These are phyloP conservation scores for Phymanthus crucifer DNA, from an alignment of 92 coral and sea anemone genomes.

Conservation along the genomic window DNA sequence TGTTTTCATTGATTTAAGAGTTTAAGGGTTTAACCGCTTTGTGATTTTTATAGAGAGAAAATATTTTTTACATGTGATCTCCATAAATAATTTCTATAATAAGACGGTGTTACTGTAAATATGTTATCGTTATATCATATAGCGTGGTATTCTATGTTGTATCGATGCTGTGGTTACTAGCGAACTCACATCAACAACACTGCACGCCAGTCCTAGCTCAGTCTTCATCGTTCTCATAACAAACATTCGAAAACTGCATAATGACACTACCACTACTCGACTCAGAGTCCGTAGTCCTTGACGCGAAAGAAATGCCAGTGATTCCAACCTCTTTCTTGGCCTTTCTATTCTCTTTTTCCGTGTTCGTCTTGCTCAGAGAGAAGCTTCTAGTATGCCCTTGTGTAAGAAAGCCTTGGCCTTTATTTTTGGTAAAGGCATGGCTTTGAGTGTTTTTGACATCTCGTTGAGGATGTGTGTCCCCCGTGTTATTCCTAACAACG, in stretches of 20 bases:
- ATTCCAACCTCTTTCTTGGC: not conserved
- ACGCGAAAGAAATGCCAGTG: conserved; percentile 4
- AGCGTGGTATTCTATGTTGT: not conserved
- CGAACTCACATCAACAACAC: not conserved
- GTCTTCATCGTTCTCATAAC: not conserved
- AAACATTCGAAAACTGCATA: not conserved
- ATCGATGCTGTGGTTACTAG: not conserved
- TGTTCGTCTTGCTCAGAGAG: not conserved
- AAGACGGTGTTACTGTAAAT: too few relatives aligned
- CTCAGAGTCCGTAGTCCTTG: not conserved
- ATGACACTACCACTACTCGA: not conserved
- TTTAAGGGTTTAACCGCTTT: not conserved
- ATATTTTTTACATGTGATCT: too few relatives aligned
- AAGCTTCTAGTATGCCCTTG: not conserved
- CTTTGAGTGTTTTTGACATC: conserved; percentile 1
- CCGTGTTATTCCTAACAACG: not conserved
- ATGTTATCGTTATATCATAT: too few relatives aligned
- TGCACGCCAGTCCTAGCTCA: too few relatives aligned
- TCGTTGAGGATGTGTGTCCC: not conserved
- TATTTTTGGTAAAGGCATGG: not conserved
- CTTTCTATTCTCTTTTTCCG: not conserved
- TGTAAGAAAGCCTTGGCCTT: not conserved
- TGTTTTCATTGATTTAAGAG: not conserved
- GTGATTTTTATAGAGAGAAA: not conserved
- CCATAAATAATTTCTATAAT: too few relatives aligned